Evolutionary conservation across 2,888 invertebrate genomes (phyloP), one percentile per base, ranked within the genome.

Genomic region (Biston stratarius): DNA sequence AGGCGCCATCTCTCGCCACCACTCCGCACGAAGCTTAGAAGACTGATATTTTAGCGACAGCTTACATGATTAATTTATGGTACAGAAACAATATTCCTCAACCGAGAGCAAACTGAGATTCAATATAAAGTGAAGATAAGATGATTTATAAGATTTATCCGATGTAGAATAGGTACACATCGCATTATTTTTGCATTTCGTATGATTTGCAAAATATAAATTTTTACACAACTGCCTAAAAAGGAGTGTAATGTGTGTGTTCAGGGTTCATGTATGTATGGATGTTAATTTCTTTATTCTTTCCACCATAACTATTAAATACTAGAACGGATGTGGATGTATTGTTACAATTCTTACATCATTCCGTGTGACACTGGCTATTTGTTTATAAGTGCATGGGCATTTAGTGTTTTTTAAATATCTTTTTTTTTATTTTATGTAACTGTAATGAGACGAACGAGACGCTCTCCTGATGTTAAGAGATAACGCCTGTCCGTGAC

Each of bases 21-120:
- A 59, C 70, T 62, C 66, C 72, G 61, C 72, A 57, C 64, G 51
- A 78, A 81, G 82, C 82, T 81, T 81, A 83, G 85, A 84, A 92
- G 88, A 85, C 87, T 90, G 84, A 91, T 91, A 92, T 90, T 92
- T 92, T 89, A 92, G 91, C 91, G 92, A 92, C 92, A 90, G 92
- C 87, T 83, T 89, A 93, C 93, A 92, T 93, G 93, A 92, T 93
- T 93, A 92, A 93, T 93, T 92, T 92, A 93, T 93, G 83, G 91
- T 84, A 77, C 83, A 76, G 84, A 85, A 89, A 91, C 86, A 83
- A 87, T 89, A 89, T 89, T 88, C 85, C 78, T 84, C 85, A 82
- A 83, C 86, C 77, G 75, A 81, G 79, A 83, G 81, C 83, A 76
- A 81, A 81, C 83, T 83, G 85, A 89, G 87, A 87, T 89, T 82